Conservation (phyloP, 2,888 invertebrate species). For the Taenaris catops region DNA sequence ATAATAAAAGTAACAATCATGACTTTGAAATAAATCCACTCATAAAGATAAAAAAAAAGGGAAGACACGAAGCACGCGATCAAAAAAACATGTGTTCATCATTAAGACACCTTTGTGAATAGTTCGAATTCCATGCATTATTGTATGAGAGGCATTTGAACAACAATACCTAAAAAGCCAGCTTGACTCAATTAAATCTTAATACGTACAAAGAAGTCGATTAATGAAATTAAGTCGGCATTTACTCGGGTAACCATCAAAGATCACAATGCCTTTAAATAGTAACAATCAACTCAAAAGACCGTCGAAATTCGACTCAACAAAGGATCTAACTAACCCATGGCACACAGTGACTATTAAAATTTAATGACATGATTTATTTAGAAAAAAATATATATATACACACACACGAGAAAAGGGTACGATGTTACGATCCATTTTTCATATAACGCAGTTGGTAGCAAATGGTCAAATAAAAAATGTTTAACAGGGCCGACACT, state of each 20-base stretch:
- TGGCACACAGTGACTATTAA: constrained; percentile 74
- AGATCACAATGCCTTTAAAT: constrained; percentile 65
- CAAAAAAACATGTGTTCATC: constrained; percentile 58
- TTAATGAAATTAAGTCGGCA: constrained; percentile 79
- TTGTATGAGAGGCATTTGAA: constrained; percentile 39
- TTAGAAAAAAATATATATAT: constrained; percentile 62
- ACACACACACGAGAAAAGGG: constrained; percentile 65
- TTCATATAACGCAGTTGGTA: constrained; percentile 80
- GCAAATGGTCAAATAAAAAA: constrained; percentile 79
- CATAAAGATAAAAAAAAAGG: constrained; percentile 17
- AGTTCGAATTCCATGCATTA: constrained; percentile 60
- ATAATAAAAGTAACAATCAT: constrained; percentile 13
- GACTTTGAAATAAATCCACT: constrained; percentile 22
- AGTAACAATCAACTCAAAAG: constrained; percentile 74
- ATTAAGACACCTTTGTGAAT: constrained; percentile 58
- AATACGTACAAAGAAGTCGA: constrained; percentile 75
- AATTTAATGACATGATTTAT: constrained; percentile 80
- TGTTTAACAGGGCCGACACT: constrained; percentile 75
- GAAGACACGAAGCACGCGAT: constrained; percentile 45
- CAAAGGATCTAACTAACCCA: constrained; percentile 75
- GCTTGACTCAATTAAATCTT: constrained; percentile 77
- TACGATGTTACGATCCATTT: constrained; percentile 77
- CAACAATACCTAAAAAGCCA: constrained; percentile 50
- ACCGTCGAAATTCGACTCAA: constrained; percentile 57
- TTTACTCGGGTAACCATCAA: constrained; percentile 72